phyloP scores from a whole-genome alignment of 2,113 vertebrate species.

The Telmatochromis sp. region DNA sequence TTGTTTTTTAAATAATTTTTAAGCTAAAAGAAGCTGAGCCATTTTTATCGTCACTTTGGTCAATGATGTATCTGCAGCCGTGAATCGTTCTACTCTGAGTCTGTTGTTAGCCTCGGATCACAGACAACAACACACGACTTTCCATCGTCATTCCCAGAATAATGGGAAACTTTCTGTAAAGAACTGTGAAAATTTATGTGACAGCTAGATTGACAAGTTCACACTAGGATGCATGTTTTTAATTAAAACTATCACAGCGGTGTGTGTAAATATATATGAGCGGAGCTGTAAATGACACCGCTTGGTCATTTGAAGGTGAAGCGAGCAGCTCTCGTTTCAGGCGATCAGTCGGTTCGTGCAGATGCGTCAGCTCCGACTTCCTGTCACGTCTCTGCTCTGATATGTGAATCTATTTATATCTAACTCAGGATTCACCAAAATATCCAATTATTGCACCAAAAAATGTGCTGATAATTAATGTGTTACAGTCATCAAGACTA shows the following conservation, averaged over 20 bases:
- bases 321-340: neutral
- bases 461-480: neutral
- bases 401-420: neutral
- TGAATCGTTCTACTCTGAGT: neutral
- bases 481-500: fast-evolving
- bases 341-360: neutral
- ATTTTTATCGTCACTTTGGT: fast-evolving
- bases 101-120: fast-evolving
- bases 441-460: neutral
- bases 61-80: neutral
- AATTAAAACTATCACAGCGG: neutral
- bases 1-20: fast-evolving
- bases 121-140: neutral
- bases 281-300: fast-evolving
- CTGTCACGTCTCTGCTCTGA: neutral
- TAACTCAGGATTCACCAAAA: neutral
- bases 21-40: fast-evolving
- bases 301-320: neutral
- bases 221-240: neutral
- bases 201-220: neutral
- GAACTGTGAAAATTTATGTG: neutral
- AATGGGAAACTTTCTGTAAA: neutral
- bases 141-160: too few relatives aligned
- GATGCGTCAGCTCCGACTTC: neutral
- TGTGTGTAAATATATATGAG: neutral